These are phyloP conservation scores for Epicauta chinensis DNA, from an alignment of 1,140 invertebrate species.

Conservation along the genomic window DNA sequence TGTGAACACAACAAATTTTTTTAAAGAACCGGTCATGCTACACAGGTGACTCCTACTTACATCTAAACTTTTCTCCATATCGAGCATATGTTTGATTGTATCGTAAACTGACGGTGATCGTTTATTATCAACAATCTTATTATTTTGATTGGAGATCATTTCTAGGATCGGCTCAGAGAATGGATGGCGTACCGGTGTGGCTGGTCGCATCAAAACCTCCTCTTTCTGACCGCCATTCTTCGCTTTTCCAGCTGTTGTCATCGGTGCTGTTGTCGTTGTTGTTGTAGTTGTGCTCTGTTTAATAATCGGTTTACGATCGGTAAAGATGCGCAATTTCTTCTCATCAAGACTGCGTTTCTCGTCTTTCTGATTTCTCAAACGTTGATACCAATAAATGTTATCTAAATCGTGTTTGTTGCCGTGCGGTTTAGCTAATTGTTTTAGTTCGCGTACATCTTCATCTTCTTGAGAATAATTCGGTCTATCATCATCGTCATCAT, in stretches of 20 bases:
- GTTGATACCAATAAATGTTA: slow-evolving; percentile 28
- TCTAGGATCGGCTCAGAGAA: slow-evolving; percentile 46
- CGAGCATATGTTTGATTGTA: slow-evolving; percentile 49
- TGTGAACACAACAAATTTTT: background rate
- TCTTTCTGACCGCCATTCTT: slow-evolving; percentile 52
- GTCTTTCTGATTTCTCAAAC: slow-evolving; percentile 39
- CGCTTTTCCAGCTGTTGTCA: slow-evolving; percentile 19
- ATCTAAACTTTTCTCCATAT: slow-evolving; percentile 47
- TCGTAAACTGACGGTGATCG: slow-evolving; percentile 48
- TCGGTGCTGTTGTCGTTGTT: slow-evolving; percentile 18
- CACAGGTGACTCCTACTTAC: slow-evolving; percentile 35
- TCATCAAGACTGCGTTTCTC: slow-evolving; percentile 4
- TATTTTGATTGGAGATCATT: slow-evolving; percentile 23
- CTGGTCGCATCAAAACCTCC: slow-evolving; percentile 52
- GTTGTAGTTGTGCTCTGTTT: slow-evolving; percentile 19
- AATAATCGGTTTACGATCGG: slow-evolving; percentile 25
- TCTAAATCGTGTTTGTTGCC: slow-evolving; percentile 23
- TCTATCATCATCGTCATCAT: slow-evolving; percentile 28
- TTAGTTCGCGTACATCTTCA: slow-evolving; percentile 54
- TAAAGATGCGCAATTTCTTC: background rate
- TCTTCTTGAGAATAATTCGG: slow-evolving; percentile 45
- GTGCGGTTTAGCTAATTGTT: slow-evolving; percentile 46
- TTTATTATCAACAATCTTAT: slow-evolving; percentile 39
- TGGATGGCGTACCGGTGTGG: slow-evolving; percentile 43
- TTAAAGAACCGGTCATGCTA: no score